These are phyloP conservation scores for Solen grandis DNA, from an alignment of 1,140 invertebrate genomes.

Conservation along the genomic window DNA sequence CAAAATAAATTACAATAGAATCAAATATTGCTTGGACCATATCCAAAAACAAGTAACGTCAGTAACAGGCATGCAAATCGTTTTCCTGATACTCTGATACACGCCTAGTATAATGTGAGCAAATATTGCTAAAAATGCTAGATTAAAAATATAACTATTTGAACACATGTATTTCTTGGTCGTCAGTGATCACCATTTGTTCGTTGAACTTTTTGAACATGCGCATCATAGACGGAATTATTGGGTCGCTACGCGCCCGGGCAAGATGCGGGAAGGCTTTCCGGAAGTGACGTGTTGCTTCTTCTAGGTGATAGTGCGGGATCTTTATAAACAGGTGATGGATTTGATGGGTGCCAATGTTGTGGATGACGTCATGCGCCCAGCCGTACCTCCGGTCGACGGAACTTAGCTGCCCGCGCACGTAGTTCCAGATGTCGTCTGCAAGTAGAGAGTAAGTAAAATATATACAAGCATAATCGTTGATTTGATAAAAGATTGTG, in stretches of 20 bases:
- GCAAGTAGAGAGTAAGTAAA: slow-evolving; percentile 8
- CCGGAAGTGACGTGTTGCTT: slow-evolving; percentile 77
- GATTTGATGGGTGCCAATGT: slow-evolving; percentile 81
- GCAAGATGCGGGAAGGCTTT: slow-evolving; percentile 71
- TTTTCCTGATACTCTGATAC: too few relatives aligned
- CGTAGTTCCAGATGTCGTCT: slow-evolving; percentile 79
- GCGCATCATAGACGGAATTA: slow-evolving; percentile 67
- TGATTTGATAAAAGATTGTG: too few relatives aligned
- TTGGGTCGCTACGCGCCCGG: slow-evolving; percentile 58
- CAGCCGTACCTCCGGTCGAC: slow-evolving; percentile 81
- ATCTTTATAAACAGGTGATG: slow-evolving; percentile 81
- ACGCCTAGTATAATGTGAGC: too few relatives aligned
- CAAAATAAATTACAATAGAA: too few relatives aligned
- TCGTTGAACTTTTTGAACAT: slow-evolving; percentile 72
- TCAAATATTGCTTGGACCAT: too few relatives aligned
- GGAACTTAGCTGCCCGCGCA: slow-evolving; percentile 80
- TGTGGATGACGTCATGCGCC: slow-evolving; percentile 80
- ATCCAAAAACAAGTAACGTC: too few relatives aligned
- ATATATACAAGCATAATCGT: background rate
- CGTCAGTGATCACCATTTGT: slow-evolving; percentile 65
- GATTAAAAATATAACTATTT: slow-evolving; percentile 49
- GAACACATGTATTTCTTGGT: slow-evolving; percentile 67
- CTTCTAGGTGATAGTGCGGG: slow-evolving; percentile 81
- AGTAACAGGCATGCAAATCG: too few relatives aligned
- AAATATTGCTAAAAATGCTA: too few relatives aligned